Evolutionary conservation across 1,140 invertebrate species (phyloP).

Genomic region (Drosophila ambigua): DNA sequence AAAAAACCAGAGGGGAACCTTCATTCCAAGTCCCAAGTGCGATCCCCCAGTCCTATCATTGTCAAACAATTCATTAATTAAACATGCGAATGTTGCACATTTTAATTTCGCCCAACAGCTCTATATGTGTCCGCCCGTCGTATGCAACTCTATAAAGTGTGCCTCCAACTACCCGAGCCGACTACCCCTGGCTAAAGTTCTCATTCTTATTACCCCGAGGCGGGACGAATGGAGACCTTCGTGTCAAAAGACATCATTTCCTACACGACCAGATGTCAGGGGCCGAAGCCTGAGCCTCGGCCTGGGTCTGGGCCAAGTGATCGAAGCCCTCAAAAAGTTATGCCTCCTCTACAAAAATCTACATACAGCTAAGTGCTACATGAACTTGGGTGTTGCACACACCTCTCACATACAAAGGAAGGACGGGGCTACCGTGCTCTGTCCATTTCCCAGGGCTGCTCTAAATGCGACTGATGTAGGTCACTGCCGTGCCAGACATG

Average conservation of each 20-base stretch:
- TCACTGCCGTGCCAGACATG: too few species aligned
- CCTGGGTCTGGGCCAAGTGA: constrained; percentile 46
- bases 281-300: constrained; percentile 29
- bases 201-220: constrained; percentile 32
- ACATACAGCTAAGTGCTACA: constrained; percentile 67
- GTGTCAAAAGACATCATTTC: constrained; percentile 79
- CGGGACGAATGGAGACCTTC: constrained; percentile 49
- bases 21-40: background rate
- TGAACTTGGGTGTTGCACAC: constrained; percentile 67
- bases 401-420: constrained; percentile 4
- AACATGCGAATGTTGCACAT: constrained; percentile 79
- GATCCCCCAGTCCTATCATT: constrained; percentile 37
- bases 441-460: constrained; percentile 12
- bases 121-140: constrained; percentile 27
- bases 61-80: constrained; percentile 82
- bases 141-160: constrained; percentile 59
- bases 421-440: background rate
- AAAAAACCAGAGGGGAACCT: constrained; percentile 27
- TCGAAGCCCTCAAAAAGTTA: constrained; percentile 66
- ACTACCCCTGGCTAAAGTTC: constrained; percentile 51
- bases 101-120: constrained; percentile 74
- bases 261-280: constrained; percentile 59
- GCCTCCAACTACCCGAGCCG: constrained; percentile 28
- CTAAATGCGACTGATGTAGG: background rate
- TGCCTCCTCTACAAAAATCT: constrained; percentile 57